A percentile compares a stretch with the other conserved stretches of the same genome.
phyloP scores from a whole-genome alignment of 2,113 vertebrate genomes.

The Jacana jacana region DNA sequence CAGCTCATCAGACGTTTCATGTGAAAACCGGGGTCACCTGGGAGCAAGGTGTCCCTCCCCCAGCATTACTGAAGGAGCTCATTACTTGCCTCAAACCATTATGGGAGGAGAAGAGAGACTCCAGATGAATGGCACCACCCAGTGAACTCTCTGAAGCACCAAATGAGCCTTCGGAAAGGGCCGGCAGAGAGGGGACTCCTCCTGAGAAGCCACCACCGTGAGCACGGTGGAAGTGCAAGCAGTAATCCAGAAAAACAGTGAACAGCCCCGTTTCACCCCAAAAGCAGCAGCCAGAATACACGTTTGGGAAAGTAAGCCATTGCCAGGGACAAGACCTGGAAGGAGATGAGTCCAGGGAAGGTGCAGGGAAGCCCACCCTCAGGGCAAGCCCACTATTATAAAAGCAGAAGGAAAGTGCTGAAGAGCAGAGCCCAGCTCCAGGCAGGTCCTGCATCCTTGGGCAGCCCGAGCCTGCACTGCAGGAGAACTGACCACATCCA shows the following conservation, averaged over 20 bases:
- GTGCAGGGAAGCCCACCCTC: neutral
- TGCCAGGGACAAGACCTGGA: neutral
- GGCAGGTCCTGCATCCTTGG: neutral
- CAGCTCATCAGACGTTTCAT: neutral
- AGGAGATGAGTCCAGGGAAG: neutral
- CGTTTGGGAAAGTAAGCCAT: neutral
- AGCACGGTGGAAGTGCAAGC: rapidly evolving
- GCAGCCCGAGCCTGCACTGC: neutral
- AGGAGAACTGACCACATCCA: neutral
- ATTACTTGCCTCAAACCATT: neutral
- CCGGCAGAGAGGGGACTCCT: neutral
- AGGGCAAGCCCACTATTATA: neutral
- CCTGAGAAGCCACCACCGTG: rapidly evolving
- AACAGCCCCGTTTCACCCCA: neutral
- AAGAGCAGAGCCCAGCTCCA: neutral
- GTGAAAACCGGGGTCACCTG: neutral
- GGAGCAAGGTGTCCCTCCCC: neutral
- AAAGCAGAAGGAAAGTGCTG: neutral
- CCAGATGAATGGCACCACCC: neutral
- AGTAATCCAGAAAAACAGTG: neutral
- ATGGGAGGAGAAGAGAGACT: neutral
- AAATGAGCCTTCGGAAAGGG: neutral
- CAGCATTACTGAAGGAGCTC: neutral
- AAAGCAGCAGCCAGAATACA: neutral
- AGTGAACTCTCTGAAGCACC: neutral